phyloP scores from a whole-genome alignment of 2,797 vertebrate species.

The Triplophysa yarkandensis region DNA sequence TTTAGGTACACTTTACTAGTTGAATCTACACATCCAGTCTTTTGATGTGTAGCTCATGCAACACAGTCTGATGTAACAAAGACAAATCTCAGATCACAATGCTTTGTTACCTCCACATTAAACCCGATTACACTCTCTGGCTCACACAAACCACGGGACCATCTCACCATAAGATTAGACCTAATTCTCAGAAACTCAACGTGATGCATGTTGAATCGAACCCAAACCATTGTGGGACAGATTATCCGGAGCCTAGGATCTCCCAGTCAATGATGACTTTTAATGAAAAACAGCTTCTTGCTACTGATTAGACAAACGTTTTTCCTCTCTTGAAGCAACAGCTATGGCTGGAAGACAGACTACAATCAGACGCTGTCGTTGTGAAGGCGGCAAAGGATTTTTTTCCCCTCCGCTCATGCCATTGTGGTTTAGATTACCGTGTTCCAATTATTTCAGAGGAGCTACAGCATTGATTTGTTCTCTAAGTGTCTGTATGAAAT shows the following conservation, averaged over 20 bases:
- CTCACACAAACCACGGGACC: conserved; percentile 18
- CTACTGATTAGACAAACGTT: conserved; percentile 49
- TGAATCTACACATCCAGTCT: background rate
- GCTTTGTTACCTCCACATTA: conserved; percentile 45
- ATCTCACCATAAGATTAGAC: conserved; percentile 43
- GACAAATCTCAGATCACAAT: conserved; percentile 43
- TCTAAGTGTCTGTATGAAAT: conserved; percentile 73
- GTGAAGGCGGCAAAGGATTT: conserved; percentile 27
- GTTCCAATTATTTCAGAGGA: conserved; percentile 66
- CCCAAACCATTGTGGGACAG: conserved; percentile 41
- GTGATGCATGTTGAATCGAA: conserved; percentile 11
- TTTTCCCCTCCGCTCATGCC: conserved; percentile 56
- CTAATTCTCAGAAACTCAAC: conserved; percentile 33
- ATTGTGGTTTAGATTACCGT: conserved; percentile 59
- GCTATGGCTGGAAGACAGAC: conserved; percentile 41
- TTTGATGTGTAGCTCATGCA: background rate
- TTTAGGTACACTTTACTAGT: background rate
- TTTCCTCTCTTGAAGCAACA: conserved; percentile 52
- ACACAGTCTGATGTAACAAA: conserved; percentile 64
- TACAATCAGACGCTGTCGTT: conserved; percentile 45
- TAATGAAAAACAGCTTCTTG: conserved; percentile 61
- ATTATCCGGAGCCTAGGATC: conserved; percentile 32
- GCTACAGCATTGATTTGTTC: conserved; percentile 68
- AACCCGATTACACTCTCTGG: conserved; percentile 43
- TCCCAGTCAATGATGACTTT: conserved; percentile 50